Percentiles rank a stretch among this genome's conserved stretches.
phyloP scores from a whole-genome alignment of 2,113 vertebrate species.

The Actinemys pallida region DNA sequence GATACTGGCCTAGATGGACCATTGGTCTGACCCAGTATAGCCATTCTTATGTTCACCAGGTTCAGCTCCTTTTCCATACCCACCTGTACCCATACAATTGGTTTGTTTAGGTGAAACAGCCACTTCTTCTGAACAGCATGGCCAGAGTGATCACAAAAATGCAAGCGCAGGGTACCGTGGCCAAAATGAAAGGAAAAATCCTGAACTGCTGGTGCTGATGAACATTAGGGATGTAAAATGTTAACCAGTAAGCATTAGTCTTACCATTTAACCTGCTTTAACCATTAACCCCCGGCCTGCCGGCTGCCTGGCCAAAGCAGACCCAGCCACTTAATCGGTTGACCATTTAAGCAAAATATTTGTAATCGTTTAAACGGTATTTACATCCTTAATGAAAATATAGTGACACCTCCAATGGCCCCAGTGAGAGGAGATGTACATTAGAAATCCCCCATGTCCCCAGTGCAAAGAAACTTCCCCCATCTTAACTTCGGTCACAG shows the following conservation, averaged over 20 bases:
- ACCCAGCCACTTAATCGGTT: too few species aligned
- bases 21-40: too few species aligned
- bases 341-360: too few species aligned
- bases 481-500: neutral
- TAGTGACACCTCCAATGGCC: neutral
- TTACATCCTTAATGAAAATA: neutral
- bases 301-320: too few species aligned
- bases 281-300: too few species aligned
- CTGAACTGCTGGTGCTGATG: neutral
- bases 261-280: too few species aligned
- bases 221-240: too few species aligned
- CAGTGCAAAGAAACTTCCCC: neutral
- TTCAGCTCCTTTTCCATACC: neutral
- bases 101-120: neutral
- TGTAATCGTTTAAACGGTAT: too few species aligned
- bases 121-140: neutral
- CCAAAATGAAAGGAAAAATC: conserved; percentile 41
- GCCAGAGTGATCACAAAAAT: conserved; percentile 28
- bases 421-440: neutral
- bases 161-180: conserved; percentile 31
- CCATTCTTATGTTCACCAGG: neutral
- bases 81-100: neutral
- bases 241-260: too few species aligned
- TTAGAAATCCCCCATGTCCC: neutral
- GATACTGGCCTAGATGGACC: too few species aligned